Base-by-base conservation (phyloP, 2,888 invertebrate genomes). In the Megaustenia siamemsis region DNA sequence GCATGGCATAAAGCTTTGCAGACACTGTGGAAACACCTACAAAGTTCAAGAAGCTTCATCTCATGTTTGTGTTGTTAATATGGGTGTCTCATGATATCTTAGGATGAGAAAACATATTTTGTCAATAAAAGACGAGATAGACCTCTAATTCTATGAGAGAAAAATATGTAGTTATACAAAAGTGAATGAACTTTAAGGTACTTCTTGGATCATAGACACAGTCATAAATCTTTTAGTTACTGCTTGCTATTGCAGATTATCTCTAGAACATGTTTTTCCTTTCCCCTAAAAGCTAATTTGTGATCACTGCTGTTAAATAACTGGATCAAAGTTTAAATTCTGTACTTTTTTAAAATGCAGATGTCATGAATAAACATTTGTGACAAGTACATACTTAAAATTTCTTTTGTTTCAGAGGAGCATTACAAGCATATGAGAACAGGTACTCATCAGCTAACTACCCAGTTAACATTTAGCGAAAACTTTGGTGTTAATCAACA, bases 361-460 rank as follows among this genome's bases (percentile, higher is more conserved):
- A 12, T n/a, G 71, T 45, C 8, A 32, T 32, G 28, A 28, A n/a
- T 28, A 49, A 49, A 32, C 35, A 49, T 32, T 73, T 45, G 32
- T 43, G 45, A 32, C 32, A 32, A 73, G 78, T 78, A 78, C 78
- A 66, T 6, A 78, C 78, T 43, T 78, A 66, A 40, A 49, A 80
- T 69, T 80, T 56, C 53, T 82, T 82, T 60, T 82, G 56, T 82
- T 82, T 82, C 82, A 82, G 82, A 73, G 21, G 35, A 73, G 43
- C 53, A 53, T 82, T 32, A 77, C 77, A 79, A 45, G 49, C 73
- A 73, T 73, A 49, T 73, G 73, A 73, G 73, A 73, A 73, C 73
- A 73, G 73, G 49, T 73, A 71, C 24, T 28, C 43, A 71, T 71
- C 71, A 71, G 49, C 38, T 40, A 21, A 35, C 38, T 38, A 38